Percentiles rank a stretch among this genome's conserved stretches.
phyloP scores from a whole-genome alignment of 1,140 invertebrate species.

The Drosophila neocordata region DNA sequence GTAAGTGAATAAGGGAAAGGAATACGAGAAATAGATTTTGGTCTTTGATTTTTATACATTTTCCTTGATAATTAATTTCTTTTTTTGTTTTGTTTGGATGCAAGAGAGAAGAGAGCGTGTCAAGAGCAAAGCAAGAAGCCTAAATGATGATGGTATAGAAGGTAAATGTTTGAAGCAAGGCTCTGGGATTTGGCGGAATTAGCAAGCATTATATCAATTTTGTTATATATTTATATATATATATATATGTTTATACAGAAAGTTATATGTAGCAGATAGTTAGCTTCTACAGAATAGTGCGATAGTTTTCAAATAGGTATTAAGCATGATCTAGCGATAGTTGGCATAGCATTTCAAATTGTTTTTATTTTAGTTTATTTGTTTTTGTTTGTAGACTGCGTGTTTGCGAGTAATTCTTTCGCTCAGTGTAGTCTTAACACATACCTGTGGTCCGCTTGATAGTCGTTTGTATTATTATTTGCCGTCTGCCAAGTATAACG shows the following conservation, averaged over 20 bases:
- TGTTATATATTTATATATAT: slow-evolving; percentile 9
- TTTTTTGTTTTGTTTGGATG: slow-evolving; percentile 28
- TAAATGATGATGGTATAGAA: slow-evolving; percentile 1
- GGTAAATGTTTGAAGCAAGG: background rate
- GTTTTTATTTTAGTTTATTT: slow-evolving; percentile 9
- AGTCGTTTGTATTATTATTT: slow-evolving; percentile 55
- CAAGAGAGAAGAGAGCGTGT: slow-evolving; percentile 22
- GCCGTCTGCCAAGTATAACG: slow-evolving; percentile 65
- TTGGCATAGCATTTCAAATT: slow-evolving; percentile 67
- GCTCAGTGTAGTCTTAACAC: slow-evolving; percentile 12
- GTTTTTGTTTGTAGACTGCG: background rate
- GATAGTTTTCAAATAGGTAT: slow-evolving; percentile 49
- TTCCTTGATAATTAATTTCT: slow-evolving; percentile 25
- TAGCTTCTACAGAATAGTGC: slow-evolving; percentile 63
- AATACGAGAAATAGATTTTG: slow-evolving; percentile 33
- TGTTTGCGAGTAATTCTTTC: slow-evolving; percentile 3
- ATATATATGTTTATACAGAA: slow-evolving; percentile 17
- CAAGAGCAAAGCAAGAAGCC: slow-evolving; percentile 58
- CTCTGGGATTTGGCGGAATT: slow-evolving; percentile 11
- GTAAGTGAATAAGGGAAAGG: slow-evolving; percentile 53
- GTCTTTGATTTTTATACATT: slow-evolving; percentile 48
- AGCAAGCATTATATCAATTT: slow-evolving; percentile 14
- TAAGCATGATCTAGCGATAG: slow-evolving; percentile 75
- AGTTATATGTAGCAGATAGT: slow-evolving; percentile 22
- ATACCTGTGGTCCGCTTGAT: slow-evolving; percentile 66